Conservation (phyloP, 2,888 invertebrate species). For the Hermodice carunculata region DNA sequence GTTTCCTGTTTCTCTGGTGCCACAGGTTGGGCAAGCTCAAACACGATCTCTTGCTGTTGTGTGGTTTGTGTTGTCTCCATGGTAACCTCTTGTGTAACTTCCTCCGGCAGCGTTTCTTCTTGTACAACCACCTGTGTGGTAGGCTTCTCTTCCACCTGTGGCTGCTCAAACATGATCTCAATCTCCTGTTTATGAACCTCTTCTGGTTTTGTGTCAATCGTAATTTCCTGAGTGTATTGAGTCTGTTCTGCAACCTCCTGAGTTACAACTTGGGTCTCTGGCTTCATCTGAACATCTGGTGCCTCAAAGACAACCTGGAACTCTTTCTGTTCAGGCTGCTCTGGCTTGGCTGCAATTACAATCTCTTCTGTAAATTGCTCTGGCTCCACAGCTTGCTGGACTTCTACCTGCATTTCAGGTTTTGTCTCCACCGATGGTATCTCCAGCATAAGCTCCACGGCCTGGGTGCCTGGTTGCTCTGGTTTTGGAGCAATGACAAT, state of each 20-base stretch:
- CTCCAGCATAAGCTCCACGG: too few relatives aligned
- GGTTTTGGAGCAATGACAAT: conserved; percentile 3
- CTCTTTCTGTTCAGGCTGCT: too few relatives aligned
- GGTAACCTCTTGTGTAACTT: conserved; percentile 30
- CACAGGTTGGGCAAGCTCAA: conserved; percentile 7
- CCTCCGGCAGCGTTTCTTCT: conserved; percentile 13
- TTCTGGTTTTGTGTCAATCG: background rate
- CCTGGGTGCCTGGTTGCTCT: too few relatives aligned
- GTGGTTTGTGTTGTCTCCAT: conserved; percentile 4
- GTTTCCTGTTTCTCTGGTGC: conserved; percentile 7
- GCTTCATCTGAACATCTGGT: too few relatives aligned
- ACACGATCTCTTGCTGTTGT: conserved; percentile 17
- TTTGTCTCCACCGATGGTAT: too few relatives aligned
- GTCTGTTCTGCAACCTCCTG: conserved; percentile 1
- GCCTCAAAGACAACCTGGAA: too few relatives aligned
- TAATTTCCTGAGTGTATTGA: background rate
- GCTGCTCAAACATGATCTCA: too few relatives aligned
- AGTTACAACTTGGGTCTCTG: too few relatives aligned
- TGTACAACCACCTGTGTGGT: conserved; percentile 20
- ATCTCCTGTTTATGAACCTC: conserved; percentile 10
- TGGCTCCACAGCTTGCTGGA: background rate
- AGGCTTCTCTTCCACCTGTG: conserved; percentile 25
- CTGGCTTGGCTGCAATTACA: background rate
- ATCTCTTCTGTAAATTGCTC: conserved; percentile 3
- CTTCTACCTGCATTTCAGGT: background rate